phyloP scores from a whole-genome alignment of 2,113 vertebrate species.

The Progne subis region DNA sequence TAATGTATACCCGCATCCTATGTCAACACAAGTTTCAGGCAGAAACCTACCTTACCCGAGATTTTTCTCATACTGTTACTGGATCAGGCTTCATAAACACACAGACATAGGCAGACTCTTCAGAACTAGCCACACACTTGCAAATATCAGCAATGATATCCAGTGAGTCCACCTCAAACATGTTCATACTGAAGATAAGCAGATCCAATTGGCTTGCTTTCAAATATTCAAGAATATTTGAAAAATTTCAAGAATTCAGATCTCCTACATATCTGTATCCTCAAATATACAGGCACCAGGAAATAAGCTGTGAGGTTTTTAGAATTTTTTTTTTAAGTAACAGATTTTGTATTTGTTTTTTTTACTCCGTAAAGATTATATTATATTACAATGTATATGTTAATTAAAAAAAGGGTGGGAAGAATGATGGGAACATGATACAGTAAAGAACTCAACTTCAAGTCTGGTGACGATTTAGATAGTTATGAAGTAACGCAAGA shows the following conservation, averaged over 20 bases:
- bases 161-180: neutral
- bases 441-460: neutral
- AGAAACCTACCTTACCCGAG: neutral
- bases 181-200: neutral
- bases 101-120: neutral
- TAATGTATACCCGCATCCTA: neutral
- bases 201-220: neutral
- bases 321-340: neutral
- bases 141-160: neutral
- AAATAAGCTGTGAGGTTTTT: neutral
- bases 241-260: neutral
- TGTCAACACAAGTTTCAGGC: neutral
- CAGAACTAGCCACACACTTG: neutral
- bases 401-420: neutral
- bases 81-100: neutral
- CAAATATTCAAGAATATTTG: neutral
- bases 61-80: neutral
- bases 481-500: neutral
- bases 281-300: neutral
- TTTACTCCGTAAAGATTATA: neutral
- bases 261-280: neutral
- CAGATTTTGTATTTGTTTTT: neutral
- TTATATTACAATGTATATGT: neutral
- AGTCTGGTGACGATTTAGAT: neutral
- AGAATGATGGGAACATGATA: neutral